A percentile compares a stretch with the other conserved stretches of the same genome.
Conservation (phyloP, 2,888 invertebrate species). For the Chaetoderma sp. region DNA sequence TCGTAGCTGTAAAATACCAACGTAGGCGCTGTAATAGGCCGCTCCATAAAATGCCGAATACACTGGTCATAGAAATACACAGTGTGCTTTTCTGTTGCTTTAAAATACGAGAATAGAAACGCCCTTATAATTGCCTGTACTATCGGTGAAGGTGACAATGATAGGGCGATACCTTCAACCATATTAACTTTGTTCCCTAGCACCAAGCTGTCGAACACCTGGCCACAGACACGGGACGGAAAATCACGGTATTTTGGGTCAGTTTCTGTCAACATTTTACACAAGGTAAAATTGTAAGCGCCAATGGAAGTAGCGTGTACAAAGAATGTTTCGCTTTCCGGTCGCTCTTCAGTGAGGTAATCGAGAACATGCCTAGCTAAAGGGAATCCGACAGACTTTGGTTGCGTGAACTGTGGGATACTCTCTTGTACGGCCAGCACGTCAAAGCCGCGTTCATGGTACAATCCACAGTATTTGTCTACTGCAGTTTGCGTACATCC, state of each 20-base stretch:
- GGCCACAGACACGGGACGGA: constrained; percentile 34
- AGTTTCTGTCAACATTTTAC: constrained; percentile 32
- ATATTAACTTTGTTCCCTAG: constrained; percentile 49
- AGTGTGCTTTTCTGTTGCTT: constrained; percentile 41
- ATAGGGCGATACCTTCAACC: constrained; percentile 42
- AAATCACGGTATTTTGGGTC: constrained; percentile 31
- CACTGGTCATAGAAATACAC: constrained; percentile 46
- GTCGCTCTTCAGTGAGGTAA: constrained; percentile 21
- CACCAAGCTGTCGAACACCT: constrained; percentile 55
- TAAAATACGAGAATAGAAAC: constrained; percentile 41
- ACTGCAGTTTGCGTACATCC: constrained; percentile 39
- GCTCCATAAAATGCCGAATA: constrained; percentile 37
- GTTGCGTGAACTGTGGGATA: constrained; percentile 50
- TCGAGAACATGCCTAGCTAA: constrained; percentile 38
- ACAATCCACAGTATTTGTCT: constrained; percentile 44
- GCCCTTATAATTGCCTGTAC: constrained; percentile 35
- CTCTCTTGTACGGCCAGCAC: constrained; percentile 46
- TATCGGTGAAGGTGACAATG: constrained; percentile 30
- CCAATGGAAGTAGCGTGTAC: constrained; percentile 55
- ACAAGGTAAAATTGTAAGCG: constrained; percentile 49
- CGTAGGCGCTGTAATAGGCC: constrained; percentile 43
- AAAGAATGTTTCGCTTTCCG: constrained; percentile 15
- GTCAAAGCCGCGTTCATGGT: constrained; percentile 44
- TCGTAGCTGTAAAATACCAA: constrained; percentile 43
- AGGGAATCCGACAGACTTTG: constrained; percentile 38